Conservation (phyloP, 1,140 invertebrate genomes). For the Centruroides vittatus region DNA sequence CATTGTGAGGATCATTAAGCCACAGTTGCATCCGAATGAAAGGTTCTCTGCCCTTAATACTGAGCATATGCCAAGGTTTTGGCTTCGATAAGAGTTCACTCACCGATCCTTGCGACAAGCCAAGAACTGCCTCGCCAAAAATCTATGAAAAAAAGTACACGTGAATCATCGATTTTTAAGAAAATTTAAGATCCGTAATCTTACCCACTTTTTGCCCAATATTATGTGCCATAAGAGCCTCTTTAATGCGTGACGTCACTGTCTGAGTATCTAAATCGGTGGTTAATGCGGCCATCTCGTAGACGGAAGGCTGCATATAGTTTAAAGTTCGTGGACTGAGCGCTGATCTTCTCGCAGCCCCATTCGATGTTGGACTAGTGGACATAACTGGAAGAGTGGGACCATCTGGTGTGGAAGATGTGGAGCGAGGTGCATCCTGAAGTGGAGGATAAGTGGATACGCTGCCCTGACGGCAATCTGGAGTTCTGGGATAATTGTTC, state of each 20-base stretch:
- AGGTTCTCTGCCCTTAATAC: slow-evolving; percentile 92
- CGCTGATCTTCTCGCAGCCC: no score
- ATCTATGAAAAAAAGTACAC: slow-evolving; percentile 38
- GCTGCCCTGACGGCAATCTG: no score
- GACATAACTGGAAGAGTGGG: background rate
- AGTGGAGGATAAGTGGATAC: no score
- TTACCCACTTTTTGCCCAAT: slow-evolving; percentile 78
- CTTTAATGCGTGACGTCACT: slow-evolving; percentile 94
- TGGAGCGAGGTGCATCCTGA: slow-evolving; percentile 1
- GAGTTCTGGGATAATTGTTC: no score
- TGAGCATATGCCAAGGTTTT: slow-evolving; percentile 98
- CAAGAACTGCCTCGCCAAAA: slow-evolving; percentile 91
- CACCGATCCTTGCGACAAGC: slow-evolving; percentile 90
- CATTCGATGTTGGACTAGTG: no score
- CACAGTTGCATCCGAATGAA: slow-evolving; percentile 97
- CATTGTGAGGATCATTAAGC: slow-evolving; percentile 86
- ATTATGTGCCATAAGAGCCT: slow-evolving; percentile 88
- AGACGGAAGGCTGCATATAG: slow-evolving; percentile 46
- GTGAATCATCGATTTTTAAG: no score
- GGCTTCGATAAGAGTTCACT: slow-evolving; percentile 94
- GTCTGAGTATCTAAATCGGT: slow-evolving; percentile 92
- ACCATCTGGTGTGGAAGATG: slow-evolving; percentile 8
- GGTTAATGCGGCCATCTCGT: slow-evolving; percentile 91
- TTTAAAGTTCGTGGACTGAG: slow-evolving; percentile 2
- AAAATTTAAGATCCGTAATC: background rate